Percentiles rank a stretch among this genome's conserved stretches.
Evolutionary conservation across 2,113 vertebrate species (phyloP).

Genomic region (Mionectes macconnelli): DNA sequence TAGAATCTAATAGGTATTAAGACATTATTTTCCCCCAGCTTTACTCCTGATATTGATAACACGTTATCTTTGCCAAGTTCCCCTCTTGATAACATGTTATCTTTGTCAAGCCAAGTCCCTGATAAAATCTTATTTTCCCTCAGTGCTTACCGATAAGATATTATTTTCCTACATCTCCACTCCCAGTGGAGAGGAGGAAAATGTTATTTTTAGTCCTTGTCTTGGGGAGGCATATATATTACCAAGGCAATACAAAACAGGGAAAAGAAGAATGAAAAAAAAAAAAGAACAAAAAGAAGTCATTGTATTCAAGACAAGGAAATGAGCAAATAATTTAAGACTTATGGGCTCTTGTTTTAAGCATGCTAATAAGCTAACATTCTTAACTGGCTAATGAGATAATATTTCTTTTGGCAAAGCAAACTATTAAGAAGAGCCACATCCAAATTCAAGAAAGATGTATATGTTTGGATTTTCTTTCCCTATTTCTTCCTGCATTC

Average conservation of each 20-base stretch:
- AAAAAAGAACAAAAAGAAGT: background rate
- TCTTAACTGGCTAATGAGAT: background rate
- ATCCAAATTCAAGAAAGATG: background rate
- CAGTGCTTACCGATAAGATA: conserved; percentile 42
- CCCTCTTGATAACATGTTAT: conserved; percentile 60
- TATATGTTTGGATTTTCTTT: background rate
- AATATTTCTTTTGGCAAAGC: background rate
- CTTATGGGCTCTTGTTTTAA: conserved; percentile 9
- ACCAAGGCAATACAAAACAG: background rate
- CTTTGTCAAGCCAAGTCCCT: conserved; percentile 55
- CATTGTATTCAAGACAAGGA: background rate
- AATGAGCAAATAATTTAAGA: background rate
- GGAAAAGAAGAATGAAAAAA: background rate
- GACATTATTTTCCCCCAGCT: conserved; percentile 59
- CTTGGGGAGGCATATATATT: background rate
- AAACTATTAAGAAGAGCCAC: background rate
- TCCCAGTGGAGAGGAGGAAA: background rate
- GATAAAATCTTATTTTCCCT: conserved; percentile 65
- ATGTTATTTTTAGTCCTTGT: conserved; percentile 4
- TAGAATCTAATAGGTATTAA: conserved; percentile 69
- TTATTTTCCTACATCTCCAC: conserved; percentile 44
- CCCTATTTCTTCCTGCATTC: background rate
- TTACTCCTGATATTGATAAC: conserved; percentile 64
- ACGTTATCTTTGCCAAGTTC: conserved; percentile 66
- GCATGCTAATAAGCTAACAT: background rate